Conservation (phyloP, 1,140 invertebrate species). For the Heliconius hewitsoni region DNA sequence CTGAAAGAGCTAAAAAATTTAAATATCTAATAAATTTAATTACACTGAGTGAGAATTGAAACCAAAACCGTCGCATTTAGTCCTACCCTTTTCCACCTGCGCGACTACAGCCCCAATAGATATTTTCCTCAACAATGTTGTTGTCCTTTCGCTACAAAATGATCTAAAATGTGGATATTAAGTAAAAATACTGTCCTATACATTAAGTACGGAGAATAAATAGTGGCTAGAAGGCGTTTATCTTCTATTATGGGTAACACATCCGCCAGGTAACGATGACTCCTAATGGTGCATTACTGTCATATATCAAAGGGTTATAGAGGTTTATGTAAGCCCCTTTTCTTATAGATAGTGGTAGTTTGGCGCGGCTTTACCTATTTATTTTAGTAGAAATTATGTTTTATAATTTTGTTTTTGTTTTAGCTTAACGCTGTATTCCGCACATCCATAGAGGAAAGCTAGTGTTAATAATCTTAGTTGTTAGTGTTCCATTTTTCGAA, state of each 20-base stretch:
- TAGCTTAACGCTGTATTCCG: too few relatives aligned
- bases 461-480: too few relatives aligned
- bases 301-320: slow-evolving; percentile 3
- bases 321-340: not conserved
- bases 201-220: not conserved
- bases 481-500: too few relatives aligned
- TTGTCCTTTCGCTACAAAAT: not conserved
- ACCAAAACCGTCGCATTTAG: too few relatives aligned
- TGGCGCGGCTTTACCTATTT: not conserved
- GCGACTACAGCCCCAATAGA: too few relatives aligned
- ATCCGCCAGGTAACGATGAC: slow-evolving; percentile 6
- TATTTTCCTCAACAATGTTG: not conserved
- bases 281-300: not conserved
- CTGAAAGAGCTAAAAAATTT: too few relatives aligned
- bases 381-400: too few relatives aligned
- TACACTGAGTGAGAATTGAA: too few relatives aligned
- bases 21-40: too few relatives aligned
- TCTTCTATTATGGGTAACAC: not conserved
- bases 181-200: not conserved
- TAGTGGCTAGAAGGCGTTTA: slow-evolving; percentile 2
- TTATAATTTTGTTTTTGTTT: too few relatives aligned
- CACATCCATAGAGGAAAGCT: too few relatives aligned
- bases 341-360: not conserved
- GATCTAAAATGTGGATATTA: not conserved
- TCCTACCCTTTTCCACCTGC: too few relatives aligned